Percentiles rank a stretch among this genome's conserved stretches.
Conservation (phyloP, 2,797 vertebrate genomes). For the Enteromius anoplus region DNA sequence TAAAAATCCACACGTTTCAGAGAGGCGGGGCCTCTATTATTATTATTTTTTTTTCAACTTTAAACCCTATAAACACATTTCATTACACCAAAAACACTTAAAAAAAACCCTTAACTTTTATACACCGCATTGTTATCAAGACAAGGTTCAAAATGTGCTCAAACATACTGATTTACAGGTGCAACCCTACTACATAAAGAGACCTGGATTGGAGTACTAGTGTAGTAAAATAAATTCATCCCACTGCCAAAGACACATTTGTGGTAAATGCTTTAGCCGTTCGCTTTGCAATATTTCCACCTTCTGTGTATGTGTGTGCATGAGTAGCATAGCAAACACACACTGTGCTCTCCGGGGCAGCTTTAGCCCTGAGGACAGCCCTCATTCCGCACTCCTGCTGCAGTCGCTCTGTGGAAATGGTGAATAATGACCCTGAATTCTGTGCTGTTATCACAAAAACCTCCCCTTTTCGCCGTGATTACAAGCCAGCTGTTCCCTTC, state of each 20-base stretch:
- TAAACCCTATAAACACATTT: too few species aligned
- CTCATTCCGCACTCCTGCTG: constrained; percentile 3
- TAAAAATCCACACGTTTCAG: too few species aligned
- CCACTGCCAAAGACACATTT: neutral
- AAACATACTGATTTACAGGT: neutral
- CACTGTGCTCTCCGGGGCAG: neutral
- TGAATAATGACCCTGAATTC: constrained; percentile 58
- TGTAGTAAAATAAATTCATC: too few species aligned
- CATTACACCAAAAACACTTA: too few species aligned
- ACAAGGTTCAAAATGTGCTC: neutral
- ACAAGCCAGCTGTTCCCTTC: constrained; percentile 54
- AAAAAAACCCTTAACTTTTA: neutral
- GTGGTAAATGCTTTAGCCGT: neutral
- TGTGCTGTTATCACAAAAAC: constrained; percentile 53
- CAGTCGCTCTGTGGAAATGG: constrained; percentile 43
- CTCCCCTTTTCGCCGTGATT: constrained; percentile 52
- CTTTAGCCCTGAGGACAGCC: constrained; percentile 20
- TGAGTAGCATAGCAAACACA: constrained; percentile 5
- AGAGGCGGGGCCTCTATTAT: too few species aligned
- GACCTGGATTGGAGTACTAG: neutral
- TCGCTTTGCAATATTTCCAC: neutral
- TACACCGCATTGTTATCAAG: neutral
- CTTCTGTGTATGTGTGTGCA: constrained; percentile 4
- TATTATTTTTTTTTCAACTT: too few species aligned
- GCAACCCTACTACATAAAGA: neutral